Base-by-base conservation (phyloP, 2,888 invertebrate genomes). In the Leptura quadrifasciata region DNA sequence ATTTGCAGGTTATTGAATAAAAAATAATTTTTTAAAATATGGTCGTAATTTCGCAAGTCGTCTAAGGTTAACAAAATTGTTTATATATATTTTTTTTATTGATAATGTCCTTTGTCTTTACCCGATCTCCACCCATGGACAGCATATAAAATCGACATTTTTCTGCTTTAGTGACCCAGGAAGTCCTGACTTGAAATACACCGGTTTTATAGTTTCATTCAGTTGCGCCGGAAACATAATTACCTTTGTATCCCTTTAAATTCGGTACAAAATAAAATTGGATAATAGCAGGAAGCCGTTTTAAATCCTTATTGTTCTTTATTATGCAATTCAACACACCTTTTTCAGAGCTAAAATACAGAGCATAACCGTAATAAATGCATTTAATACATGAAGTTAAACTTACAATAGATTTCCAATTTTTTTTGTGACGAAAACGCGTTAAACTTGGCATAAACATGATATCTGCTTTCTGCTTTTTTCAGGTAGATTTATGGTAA, bases 141-240 rank as follows among this genome's bases (percentile, higher is more conserved):
- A 0, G 15, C 3, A n/a, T 47, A 47, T 17, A 20, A 24, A 54
- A 71, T 24, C n/a, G 63, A 20, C 63, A 39, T 67, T 54, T 75
- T 76, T 78, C 68, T 69, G 76, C 71, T 71, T 72, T 65, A 39
- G 68, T 65, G 75, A 76, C 63, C 65, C 65, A 80, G 72, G 79
- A 80, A 75, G 78, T 80, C 73, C 79, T 75, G 73, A 73, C 79
- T 69, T 58, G 71, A 61, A 67, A 74, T 47, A 58, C 61, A 65
- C 76, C 70, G 74, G 74, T 68, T 74, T 58, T 55, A 58, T 72
- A 74, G 67, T 63, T 47, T 61, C 61, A 18, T 57, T 60, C 52
- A n/a, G 24, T 52, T 52, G 24, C 52, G 24, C 70, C 70, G 70
- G 70, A 71, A 71, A 27, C 47, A 71, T 24, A 61, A 61, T 71